Base-by-base conservation (phyloP, 1,140 invertebrate genomes). In the Euura saliciscinereae region DNA sequence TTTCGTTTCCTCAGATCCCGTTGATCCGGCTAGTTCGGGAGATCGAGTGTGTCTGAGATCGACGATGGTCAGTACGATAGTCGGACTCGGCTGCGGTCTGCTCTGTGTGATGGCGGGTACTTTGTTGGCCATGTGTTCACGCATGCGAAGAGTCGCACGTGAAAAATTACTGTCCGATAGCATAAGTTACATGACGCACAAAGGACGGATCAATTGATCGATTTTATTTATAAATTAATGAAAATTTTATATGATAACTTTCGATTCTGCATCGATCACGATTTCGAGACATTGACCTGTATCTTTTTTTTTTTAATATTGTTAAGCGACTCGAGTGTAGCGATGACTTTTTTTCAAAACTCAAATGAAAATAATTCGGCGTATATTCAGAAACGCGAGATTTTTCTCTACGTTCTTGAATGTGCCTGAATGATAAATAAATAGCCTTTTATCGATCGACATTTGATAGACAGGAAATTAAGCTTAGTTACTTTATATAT, bases 31-130 rank as follows among this genome's bases (percentile, higher is more conserved):
- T 7, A 51, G 7, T 8, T n/a, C 78, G 68, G 74, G 78, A 43
- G 86, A 90, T 73, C 91, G 91, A 79, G 93, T 95, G 0, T 96
- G 95, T 78, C 85, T 96, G 74, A 91, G 92, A 83, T 93, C 93
- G 4, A 92, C 92, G 46, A 90, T 94, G 10, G 89, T 96, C 69
- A 93, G 93, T 42, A 93, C 93, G 0, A 86, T 96, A 45, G 88
- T 94, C 43, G 93, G 91, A 0, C 88, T 92, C 2, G 90, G 91
- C 43, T 93, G 92, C 28, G 90, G 91, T 3, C 78, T 94, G 5
- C 83, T 94, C 10, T 93, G 92, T 65, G 88, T 94, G 70, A 86
- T 95, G 74, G 88, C 90, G 0, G 92, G 91, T 2, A 92, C 92
- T 0, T 83, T 95, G 43, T 85, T 93, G 65, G 91, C 92, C 0